Base-by-base conservation (phyloP, 2,797 vertebrate species). In the Spinibarbus caldwelli region DNA sequence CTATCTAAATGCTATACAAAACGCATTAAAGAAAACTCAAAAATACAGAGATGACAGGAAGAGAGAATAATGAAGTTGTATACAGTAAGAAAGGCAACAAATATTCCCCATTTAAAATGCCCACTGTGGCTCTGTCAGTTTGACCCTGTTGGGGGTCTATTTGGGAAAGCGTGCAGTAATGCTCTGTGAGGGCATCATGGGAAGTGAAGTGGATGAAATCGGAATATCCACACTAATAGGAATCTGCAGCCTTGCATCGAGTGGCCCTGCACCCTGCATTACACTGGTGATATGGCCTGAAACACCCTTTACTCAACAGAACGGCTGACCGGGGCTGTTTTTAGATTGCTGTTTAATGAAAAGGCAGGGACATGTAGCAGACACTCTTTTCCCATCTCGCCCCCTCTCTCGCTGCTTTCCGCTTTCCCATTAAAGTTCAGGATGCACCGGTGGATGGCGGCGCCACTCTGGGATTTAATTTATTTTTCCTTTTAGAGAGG, bases 341-440 rank as follows among this genome's bases (percentile, higher is more conserved):
- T 95, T 94, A 95, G 94, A 95, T 95, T 93, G 93, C 92, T 93
- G 84, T 93, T 95, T 94, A 95, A 95, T 95, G 91, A 94, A 93
- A 92, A 91, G 88, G 85, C 78, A 87, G 71, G 64, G 57, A 26
- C 66, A 57, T 21, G 52, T 83, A 67, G 87, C 86, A 90, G 91
- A 90, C 83, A 90, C 86, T 73, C 70, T 82, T 81, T 52, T 59
- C 67, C 45, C 31, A 26, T 36, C 31, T 45, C 72, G 82, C 83
- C 76, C 15, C 73, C 73, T 85, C 87, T 88, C 79, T 86, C 49
- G 78, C 81, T 83, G 45, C 82, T 59, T 87, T 49, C 71, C 59
- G 15, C 81, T 86, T 78, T 86, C 81, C 86, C 54, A 86, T 83
- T 70, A 84, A 78, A 62, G 78, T 85, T 73, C 72, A 29, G 85